These are phyloP conservation scores for Raja brachyura DNA, from an alignment of 2,113 vertebrate genomes.

Conservation along the genomic window DNA sequence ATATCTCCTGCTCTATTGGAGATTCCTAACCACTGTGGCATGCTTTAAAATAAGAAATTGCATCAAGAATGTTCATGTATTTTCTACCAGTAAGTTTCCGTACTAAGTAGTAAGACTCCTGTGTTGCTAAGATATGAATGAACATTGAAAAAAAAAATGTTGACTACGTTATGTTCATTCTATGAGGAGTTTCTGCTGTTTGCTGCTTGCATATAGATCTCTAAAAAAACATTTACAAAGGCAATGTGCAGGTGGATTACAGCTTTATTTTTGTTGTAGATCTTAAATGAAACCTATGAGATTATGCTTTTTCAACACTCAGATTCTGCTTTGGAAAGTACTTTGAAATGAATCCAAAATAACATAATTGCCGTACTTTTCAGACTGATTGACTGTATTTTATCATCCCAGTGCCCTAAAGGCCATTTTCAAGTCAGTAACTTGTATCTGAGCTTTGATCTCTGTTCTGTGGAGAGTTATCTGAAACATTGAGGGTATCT, in stretches of 20 bases:
- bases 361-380: not conserved
- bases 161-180: slow-evolving; percentile 12
- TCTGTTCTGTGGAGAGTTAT: not conserved
- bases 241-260: slow-evolving; percentile 24
- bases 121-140: slow-evolving; percentile 17
- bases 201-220: slow-evolving; percentile 19
- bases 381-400: not conserved
- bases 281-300: not conserved
- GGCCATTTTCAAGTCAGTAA: not conserved
- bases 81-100: not conserved
- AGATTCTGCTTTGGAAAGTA: not conserved
- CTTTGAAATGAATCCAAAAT: not conserved
- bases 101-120: no score
- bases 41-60: slow-evolving; percentile 14
- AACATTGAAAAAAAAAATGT: not conserved
- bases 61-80: slow-evolving; percentile 5
- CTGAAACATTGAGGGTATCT: not conserved
- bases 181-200: slow-evolving; percentile 7
- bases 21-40: slow-evolving; percentile 23
- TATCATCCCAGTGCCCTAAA: not conserved
- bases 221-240: not conserved
- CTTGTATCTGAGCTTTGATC: not conserved
- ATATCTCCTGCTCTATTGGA: not conserved
- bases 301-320: not conserved
- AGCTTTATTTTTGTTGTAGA: not conserved